Percentiles rank a stretch among this genome's conserved stretches.
Conservation (phyloP, 2,797 vertebrate genomes). For the Pachyuromys duprasi region DNA sequence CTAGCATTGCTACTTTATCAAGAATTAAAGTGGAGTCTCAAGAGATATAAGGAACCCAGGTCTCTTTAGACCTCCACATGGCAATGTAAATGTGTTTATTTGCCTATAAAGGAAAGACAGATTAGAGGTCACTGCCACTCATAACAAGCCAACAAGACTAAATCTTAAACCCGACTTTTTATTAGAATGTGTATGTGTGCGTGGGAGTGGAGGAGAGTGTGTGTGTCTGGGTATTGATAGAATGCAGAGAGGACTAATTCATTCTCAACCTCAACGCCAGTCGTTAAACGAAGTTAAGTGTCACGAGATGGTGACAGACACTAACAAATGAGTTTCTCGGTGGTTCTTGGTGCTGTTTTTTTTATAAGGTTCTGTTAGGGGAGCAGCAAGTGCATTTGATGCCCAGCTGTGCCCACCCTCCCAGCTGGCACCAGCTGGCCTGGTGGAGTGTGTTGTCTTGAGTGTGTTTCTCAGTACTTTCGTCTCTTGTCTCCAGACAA, state of each 20-base stretch:
- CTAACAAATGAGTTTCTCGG: neutral
- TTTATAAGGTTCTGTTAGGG: neutral
- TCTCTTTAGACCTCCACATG: fast-evolving
- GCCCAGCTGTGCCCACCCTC: neutral
- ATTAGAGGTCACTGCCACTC: neutral
- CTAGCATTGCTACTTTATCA: neutral
- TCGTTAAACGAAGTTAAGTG: neutral
- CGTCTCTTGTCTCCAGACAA: neutral
- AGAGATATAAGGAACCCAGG: neutral
- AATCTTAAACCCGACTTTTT: neutral
- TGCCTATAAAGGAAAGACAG: neutral
- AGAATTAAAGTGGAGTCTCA: neutral
- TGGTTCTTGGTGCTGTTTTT: neutral
- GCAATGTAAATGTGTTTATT: neutral
- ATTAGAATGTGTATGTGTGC: neutral
- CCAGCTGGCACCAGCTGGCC: neutral
- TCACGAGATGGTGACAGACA: neutral
- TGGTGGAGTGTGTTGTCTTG: neutral
- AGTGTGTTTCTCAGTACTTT: neutral
- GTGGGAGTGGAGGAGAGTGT: neutral
- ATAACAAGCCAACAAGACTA: neutral
- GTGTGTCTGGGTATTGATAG: neutral
- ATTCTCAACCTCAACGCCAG: neutral
- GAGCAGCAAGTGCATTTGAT: neutral
- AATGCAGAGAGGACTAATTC: neutral